These are phyloP conservation scores for Rhogogaster chlorosoma DNA, from an alignment of 2,888 invertebrate genomes.

Conservation along the genomic window DNA sequence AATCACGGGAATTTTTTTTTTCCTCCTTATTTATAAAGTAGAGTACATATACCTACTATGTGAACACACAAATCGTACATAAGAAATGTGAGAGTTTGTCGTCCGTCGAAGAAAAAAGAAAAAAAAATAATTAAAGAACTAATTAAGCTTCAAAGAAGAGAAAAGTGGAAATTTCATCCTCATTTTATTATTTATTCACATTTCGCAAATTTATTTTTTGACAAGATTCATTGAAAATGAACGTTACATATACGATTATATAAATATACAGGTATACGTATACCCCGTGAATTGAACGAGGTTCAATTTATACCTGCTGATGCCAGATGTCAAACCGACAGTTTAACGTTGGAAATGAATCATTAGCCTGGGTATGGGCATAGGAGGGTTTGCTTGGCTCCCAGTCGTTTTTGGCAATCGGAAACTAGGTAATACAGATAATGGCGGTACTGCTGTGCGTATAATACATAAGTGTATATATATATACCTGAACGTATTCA, in stretches of 20 bases:
- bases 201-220: neutral
- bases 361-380: neutral
- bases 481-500: neutral
- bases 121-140: no score
- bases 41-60: neutral
- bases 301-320: conserved; percentile 44
- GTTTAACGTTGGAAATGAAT: conserved; percentile 38
- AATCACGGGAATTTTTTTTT: no score
- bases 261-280: neutral
- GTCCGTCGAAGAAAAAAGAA: neutral
- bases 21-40: no score
- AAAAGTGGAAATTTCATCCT: neutral
- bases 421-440: conserved; percentile 12
- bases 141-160: neutral
- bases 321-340: conserved; percentile 38
- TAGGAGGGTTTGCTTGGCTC: neutral
- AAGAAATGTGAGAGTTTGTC: neutral
- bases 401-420: conserved; percentile 29
- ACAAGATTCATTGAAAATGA: neutral
- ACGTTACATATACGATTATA: neutral
- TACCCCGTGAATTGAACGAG: neutral
- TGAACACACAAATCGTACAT: neutral
- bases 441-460: neutral
- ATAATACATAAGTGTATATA: neutral
- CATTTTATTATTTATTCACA: neutral